Base-by-base conservation (phyloP, 2,113 vertebrate species). In the Pachypanchax playfairii region DNA sequence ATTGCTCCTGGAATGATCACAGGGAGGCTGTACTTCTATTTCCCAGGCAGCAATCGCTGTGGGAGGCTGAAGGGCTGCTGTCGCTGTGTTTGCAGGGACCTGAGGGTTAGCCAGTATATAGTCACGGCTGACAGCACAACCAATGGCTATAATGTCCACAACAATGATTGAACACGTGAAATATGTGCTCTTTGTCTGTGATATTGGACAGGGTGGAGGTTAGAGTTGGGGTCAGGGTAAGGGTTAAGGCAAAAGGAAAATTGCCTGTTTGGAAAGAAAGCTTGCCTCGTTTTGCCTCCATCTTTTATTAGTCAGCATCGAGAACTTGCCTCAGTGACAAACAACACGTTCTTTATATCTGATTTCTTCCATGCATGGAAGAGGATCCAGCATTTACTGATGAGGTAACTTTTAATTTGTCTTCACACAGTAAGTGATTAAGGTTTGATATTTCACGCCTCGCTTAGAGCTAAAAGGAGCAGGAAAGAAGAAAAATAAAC, bases 111-210 rank as follows among this genome's bases (percentile, higher is more conserved):
- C 68, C 59, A 22, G 56, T 63, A 70, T 75, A 74, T 68, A 66
- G 83, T 85, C 85, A 88, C 59, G 65, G 51, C 88, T 82, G 83
- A 85, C 67, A 77, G 83, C 72, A 38, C 83, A 75, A 80, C 78
- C 83, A 80, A 88, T 82, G 83, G 83, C 83, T 78, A 74, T 88
- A 87, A 86, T 52, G 85, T 88, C 86, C 79, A 82, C 53, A 31
- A 73, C 82, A 58, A 81, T 90, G 88, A 90, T 90, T 87, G 88
- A 87, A 90, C 85, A 86, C 63, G 44, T 88, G 86, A 90, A 86
- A 87, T 88, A 90, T 90, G 83, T 82, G 80, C 80, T 90, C 82
- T 86, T 85, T 87, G 86, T 85, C 86, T 70, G 47, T 76, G 80
- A 79, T 63, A 71, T 80, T 82, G 88, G 83, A 82, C 82, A 67